Evolutionary conservation across 35 echinoderm and acorn worm genomes (phyloP), one percentile per base, ranked within the genome.

Genomic region (Ophiothrix spiculata): DNA sequence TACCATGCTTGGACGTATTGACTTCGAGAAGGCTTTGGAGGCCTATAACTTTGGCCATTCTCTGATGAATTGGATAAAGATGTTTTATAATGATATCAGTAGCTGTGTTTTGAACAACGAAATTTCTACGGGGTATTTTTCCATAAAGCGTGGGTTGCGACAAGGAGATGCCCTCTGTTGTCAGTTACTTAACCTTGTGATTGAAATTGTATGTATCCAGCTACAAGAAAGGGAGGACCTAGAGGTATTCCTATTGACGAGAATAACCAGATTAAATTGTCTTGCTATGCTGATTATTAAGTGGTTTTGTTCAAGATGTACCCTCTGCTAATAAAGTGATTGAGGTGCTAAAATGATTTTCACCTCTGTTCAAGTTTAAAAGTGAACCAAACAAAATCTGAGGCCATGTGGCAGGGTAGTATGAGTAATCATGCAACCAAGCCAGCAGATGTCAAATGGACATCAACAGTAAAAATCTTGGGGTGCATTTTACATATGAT

Each of bases 101-200:
- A 69, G n/a, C n/a, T 60, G 56, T 34, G 16, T 78, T 14, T 34
- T 78, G 76, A 78, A 78, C 36, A 39, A 78, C 36, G 38, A 31
- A 11, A 78, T 78, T 16, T 78, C 76, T 37, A 78, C 76, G 38
- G 76, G 56, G 17, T 78, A 78, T 39, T 78, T 78, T 31, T 36
- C 33, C 3, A 39, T 78, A 8, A 36, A 31, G 25, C 60, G 60
- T 15, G 60, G 60, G 8, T 69, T 15, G 29, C 17, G 60, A n/a
- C 60, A 69, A 28, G 60, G 60, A 19, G 6, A 69, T 69, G 60
- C 60, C 60, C 60, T 69, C 60, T 25, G 60, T n/a, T 69, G 60
- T n/a, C 60, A 69, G 23, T n/a, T 69, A 28, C 29, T 69, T 25
- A 69, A 69, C 23, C 60, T 69, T 12, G 60, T 69, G 25, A 69